phyloP scores from a whole-genome alignment of 2,797 vertebrate genomes.

The Benthosema pterotum region DNA sequence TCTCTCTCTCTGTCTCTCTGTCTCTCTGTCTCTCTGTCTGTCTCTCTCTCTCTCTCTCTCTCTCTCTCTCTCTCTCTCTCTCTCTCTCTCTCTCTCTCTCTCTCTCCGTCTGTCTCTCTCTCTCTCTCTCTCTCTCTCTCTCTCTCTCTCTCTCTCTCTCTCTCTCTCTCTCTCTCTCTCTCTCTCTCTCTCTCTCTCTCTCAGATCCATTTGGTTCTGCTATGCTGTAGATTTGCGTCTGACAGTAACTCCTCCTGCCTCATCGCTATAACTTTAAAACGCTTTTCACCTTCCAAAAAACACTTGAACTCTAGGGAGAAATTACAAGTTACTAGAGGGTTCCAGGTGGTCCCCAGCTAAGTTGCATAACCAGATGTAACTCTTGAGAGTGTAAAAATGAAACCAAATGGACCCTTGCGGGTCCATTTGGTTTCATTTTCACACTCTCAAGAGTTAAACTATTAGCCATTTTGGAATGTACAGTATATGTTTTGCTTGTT shows the following conservation, averaged over 20 bases:
- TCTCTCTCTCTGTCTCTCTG: constrained; percentile 78
- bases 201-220: constrained; percentile 83
- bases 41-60: constrained; percentile 80
- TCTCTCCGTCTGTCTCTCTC: constrained; percentile 79
- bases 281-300: too few relatives aligned
- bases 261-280: constrained; percentile 79
- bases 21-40: constrained; percentile 83
- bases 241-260: constrained; percentile 84
- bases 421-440: too few relatives aligned
- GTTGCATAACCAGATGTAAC: too few relatives aligned
- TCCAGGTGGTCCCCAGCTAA: too few relatives aligned
- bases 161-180: constrained; percentile 80
- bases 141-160: constrained; percentile 80
- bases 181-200: constrained; percentile 81
- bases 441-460: too few relatives aligned
- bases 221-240: constrained; percentile 84
- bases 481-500: too few relatives aligned
- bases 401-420: too few relatives aligned
- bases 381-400: too few relatives aligned
- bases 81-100: constrained; percentile 80
- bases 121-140: constrained; percentile 80
- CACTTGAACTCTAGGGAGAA: too few relatives aligned
- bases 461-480: too few relatives aligned
- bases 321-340: too few relatives aligned
- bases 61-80: constrained; percentile 80